Conservation (phyloP, 2,113 vertebrate species). For the Gymnorhina tibicen region DNA sequence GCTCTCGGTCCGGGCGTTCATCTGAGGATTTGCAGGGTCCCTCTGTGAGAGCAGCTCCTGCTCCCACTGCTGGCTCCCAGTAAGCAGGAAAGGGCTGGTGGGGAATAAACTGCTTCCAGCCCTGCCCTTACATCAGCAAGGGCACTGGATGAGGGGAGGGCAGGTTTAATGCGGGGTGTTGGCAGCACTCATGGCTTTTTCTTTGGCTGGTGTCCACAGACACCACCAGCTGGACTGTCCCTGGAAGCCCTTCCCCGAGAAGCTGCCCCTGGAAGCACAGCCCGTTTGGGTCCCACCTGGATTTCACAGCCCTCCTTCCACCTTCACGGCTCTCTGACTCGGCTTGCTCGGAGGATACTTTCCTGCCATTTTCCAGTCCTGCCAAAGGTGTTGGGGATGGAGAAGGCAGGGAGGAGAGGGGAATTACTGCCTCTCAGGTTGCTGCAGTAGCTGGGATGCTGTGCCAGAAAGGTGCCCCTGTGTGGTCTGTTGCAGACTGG, state of each 20-base stretch:
- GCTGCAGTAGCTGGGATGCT: neutral
- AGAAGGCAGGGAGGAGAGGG: neutral
- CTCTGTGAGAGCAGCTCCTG: neutral
- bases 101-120: neutral
- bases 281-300: neutral
- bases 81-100: neutral
- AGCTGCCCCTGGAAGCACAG: neutral
- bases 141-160: neutral
- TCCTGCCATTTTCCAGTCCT: neutral
- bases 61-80: neutral
- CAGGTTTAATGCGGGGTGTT: neutral
- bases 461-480: accelerated
- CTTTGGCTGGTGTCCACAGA: neutral
- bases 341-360: neutral
- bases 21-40: neutral
- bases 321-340: accelerated
- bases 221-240: neutral
- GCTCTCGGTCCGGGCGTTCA: neutral
- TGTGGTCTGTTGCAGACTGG: neutral
- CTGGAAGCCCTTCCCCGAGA: neutral
- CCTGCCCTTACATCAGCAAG: accelerated
- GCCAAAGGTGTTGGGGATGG: neutral
- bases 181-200: neutral
- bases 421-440: neutral
- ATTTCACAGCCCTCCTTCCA: neutral